Conservation (phyloP, 2,113 vertebrate species). For the Dinomys branickii region DNA sequence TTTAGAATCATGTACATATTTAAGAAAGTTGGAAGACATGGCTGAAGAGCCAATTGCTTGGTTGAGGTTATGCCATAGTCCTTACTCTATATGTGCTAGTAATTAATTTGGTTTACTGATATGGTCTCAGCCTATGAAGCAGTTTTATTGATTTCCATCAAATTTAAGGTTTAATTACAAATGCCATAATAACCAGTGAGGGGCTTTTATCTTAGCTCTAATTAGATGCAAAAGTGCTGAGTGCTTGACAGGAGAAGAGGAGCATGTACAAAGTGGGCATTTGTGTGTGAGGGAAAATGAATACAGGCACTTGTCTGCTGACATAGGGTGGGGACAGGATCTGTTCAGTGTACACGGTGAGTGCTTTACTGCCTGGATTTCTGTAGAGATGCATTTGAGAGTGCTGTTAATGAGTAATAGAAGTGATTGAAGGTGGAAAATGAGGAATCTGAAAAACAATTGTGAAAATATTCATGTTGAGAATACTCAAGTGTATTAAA, state of each 20-base stretch:
- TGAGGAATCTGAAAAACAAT: not conserved
- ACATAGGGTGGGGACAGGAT: not conserved
- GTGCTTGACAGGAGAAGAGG: not conserved
- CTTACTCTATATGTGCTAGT: not conserved
- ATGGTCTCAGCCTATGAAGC: not conserved
- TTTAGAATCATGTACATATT: not conserved
- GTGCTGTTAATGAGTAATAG: slow-evolving; percentile 12
- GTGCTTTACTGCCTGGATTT: not conserved
- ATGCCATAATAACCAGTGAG: not conserved
- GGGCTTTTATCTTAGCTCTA: not conserved
- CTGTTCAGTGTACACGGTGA: not conserved
- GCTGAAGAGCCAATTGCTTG: not conserved
- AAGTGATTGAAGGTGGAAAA: slow-evolving; percentile 18
- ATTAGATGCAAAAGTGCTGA: not conserved
- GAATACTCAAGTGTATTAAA: not conserved
- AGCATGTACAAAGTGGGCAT: not conserved
- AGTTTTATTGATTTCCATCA: slow-evolving; percentile 34
- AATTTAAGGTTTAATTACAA: not conserved
- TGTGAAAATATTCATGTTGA: slow-evolving; percentile 6
- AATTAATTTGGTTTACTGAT: slow-evolving; percentile 15
- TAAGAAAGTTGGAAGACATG: not conserved
- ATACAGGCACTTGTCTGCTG: not conserved
- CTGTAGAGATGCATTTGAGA: not conserved
- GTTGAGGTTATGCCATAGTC: not conserved
- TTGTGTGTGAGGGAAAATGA: not conserved